phyloP scores from a whole-genome alignment of 2,888 invertebrate genomes.

The Amphipoea oculea region DNA sequence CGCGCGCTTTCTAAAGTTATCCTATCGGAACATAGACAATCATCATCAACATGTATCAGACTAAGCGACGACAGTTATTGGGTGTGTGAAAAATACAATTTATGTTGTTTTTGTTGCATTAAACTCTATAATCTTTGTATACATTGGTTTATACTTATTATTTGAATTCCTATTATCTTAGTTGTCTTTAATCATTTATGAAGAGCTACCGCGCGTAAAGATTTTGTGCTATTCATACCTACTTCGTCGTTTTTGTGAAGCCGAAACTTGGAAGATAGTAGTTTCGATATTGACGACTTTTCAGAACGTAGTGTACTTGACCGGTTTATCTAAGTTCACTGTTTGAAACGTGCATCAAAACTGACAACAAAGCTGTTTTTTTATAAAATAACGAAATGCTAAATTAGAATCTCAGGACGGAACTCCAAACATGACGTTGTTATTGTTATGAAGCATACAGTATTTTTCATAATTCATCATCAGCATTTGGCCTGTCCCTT shows the following conservation, averaged over 20 bases:
- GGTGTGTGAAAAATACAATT: conserved; percentile 53
- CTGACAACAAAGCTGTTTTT: neutral
- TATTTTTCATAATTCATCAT: neutral
- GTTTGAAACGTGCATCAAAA: neutral
- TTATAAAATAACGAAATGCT: neutral
- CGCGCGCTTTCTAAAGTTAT: conserved; percentile 52
- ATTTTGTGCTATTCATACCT: conserved; percentile 1
- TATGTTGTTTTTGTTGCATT: conserved; percentile 1
- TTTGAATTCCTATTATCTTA: neutral
- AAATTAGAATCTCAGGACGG: neutral
- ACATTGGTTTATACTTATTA: neutral
- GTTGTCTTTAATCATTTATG: neutral
- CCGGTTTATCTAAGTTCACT: neutral
- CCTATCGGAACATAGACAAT: conserved; percentile 11
- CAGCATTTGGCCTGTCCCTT: neutral
- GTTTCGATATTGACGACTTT: neutral
- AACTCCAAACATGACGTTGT: neutral
- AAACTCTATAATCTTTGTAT: neutral
- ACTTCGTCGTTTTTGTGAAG: neutral
- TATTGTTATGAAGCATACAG: neutral
- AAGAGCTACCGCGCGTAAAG: neutral
- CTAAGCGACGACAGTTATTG: conserved; percentile 20
- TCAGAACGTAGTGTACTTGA: too few relatives aligned
- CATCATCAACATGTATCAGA: conserved; percentile 37
- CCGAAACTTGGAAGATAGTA: neutral